Percentiles rank a stretch among this genome's conserved stretches.
These are phyloP conservation scores for Semnopithecus entellus DNA, from an alignment of 2,113 vertebrate genomes.

Conservation along the genomic window DNA sequence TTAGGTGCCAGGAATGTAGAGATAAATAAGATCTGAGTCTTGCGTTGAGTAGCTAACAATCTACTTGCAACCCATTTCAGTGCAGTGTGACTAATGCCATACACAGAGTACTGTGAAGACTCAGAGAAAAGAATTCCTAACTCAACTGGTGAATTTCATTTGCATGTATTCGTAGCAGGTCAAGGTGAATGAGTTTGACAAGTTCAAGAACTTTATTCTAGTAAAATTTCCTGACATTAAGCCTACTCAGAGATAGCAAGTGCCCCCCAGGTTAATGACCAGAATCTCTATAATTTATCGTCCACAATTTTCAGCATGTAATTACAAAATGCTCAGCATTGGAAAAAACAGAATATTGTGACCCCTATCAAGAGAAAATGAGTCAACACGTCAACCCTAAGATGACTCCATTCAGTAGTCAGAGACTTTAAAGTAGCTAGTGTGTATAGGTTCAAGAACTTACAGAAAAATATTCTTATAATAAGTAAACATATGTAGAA, in stretches of 20 bases:
- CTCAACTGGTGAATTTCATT: neutral
- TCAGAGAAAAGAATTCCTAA: neutral
- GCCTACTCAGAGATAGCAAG: neutral
- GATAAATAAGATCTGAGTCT: neutral
- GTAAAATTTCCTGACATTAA: neutral
- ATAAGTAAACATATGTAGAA: neutral
- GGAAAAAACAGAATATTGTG: neutral
- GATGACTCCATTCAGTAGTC: neutral
- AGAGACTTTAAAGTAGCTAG: neutral
- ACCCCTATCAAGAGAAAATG: neutral
- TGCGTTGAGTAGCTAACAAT: neutral
- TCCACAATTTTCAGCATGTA: neutral
- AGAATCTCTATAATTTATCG: neutral
- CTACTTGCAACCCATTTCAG: neutral
- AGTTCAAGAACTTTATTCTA: neutral
- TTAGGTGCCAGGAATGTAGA: neutral
- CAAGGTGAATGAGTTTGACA: neutral
- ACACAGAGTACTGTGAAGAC: neutral
- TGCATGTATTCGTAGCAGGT: neutral
- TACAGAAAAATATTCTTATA: neutral
- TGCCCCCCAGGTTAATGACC: neutral
- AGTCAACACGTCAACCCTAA: neutral
- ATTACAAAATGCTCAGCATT: neutral
- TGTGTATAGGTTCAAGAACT: neutral
- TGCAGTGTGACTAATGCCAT: neutral